Evolutionary conservation across 2,113 vertebrate species (phyloP), one percentile per base, ranked within the genome.

Genomic region (Cynocephalus volans): DNA sequence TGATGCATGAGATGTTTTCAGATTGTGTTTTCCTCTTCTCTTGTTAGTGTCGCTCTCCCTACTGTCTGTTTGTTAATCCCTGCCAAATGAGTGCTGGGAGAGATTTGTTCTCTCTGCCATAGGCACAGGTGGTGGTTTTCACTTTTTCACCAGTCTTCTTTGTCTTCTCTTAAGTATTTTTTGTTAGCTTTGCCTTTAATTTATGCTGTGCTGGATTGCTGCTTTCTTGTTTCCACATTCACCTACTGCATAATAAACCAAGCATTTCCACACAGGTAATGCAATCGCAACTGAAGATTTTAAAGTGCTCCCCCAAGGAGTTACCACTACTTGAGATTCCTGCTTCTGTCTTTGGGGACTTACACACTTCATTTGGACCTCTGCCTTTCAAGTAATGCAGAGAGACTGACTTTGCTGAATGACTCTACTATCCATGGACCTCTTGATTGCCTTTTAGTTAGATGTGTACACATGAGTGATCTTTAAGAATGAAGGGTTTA

Each of bases 351-450:
- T 73, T 83, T 90, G 82, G 86, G 86, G 58, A 83, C 48, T 70
- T 83, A 56, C 0, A 73, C 15, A 73, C 50, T 83, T 7, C 23
- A 2, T 48, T 15, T 90, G 84, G 81, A 82, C 81, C 76, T 92
- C 92, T 97, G 65, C 60, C 70, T 97, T 91, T 88, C 54, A 85
- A 82, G 36, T 95, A 88, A 92, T 79, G 45, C 60, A 75, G 60
- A 95, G 77, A 91, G 45, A 88, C 50, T 67, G 65, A 83, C 65
- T 77, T 93, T 96, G 52, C 52, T 80, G 70, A 95, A 60, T 62
- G 62, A 92, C 52, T 76, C 19, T 93, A 83, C 33, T 93, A 33
- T 21, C 54, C 21, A 1, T 65, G 60, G 10, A 80, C 8, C 58
- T 93, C 8, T 69, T 67, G 81, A 52, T 64, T 52, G 23, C 14